Percentiles rank a stretch among this genome's conserved stretches.
Evolutionary conservation across 2,113 vertebrate genomes (phyloP).

Genomic region (Cavia porcellus): DNA sequence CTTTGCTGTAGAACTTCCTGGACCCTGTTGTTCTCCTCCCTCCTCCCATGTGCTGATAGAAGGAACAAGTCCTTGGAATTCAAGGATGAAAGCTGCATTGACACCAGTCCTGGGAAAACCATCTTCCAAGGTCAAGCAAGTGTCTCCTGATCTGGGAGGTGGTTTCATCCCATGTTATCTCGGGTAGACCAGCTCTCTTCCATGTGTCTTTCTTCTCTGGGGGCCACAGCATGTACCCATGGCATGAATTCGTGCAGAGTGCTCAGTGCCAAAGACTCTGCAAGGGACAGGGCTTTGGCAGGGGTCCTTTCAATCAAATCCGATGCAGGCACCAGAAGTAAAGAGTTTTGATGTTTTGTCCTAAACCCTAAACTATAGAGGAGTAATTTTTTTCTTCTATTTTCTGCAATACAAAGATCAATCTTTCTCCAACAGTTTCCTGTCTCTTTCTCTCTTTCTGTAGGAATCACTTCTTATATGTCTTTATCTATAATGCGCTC

Average conservation of each 20-base stretch:
- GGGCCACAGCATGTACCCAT: not conserved
- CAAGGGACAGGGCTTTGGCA: not conserved
- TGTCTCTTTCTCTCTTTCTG: not conserved
- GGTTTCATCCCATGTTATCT: not conserved
- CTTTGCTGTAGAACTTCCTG: not conserved
- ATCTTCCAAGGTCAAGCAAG: not conserved
- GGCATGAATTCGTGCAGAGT: not conserved
- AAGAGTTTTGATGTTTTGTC: not conserved
- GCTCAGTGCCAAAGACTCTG: not conserved
- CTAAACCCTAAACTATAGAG: not conserved
- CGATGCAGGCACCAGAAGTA: not conserved
- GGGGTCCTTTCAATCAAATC: not conserved
- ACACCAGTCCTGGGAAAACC: slow-evolving; percentile 29
- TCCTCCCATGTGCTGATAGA: accelerated
- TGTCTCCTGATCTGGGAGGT: not conserved
- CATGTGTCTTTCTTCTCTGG: not conserved
- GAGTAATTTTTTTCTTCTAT: not conserved
- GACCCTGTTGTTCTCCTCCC: not conserved
- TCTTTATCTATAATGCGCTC: not conserved
- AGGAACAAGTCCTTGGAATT: not conserved
- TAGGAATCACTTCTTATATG: slow-evolving; percentile 21
- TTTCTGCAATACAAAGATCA: slow-evolving; percentile 16
- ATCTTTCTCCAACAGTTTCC: not conserved
- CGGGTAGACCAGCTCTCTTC: not conserved
- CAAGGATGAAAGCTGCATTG: not conserved